phyloP scores from a whole-genome alignment of 1,140 invertebrate genomes.

The Eriocheir sinensis region DNA sequence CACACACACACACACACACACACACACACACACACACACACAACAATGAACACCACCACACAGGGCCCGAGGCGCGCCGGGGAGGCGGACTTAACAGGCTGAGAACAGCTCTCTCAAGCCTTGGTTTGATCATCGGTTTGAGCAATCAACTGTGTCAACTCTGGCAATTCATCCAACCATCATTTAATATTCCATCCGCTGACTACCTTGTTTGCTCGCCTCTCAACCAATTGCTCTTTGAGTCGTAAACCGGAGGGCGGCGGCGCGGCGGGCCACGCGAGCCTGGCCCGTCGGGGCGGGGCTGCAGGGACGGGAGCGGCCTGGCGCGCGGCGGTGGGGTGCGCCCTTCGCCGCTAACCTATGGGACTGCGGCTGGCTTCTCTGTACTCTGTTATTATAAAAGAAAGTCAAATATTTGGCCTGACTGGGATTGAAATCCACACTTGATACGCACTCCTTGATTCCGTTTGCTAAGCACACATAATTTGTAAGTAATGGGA shows the following conservation, averaged over 20 bases:
- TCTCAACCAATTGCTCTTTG: constrained; percentile 76
- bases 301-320: not conserved
- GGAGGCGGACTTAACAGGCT: constrained; percentile 67
- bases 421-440: constrained; percentile 77
- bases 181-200: constrained; percentile 78
- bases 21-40: constrained; percentile 54
- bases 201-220: constrained; percentile 76
- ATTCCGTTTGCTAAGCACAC: constrained; percentile 75
- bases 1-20: constrained; percentile 61
- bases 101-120: constrained; percentile 71
- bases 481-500: constrained; percentile 78
- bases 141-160: constrained; percentile 78
- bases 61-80: constrained; percentile 41
- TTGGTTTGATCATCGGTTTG: constrained; percentile 77
- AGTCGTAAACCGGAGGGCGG: constrained; percentile 43
- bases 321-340: not conserved
- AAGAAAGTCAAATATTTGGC: constrained; percentile 78
- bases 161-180: constrained; percentile 77
- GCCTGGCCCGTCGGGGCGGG: not conserved
- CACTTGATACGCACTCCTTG: constrained; percentile 77
- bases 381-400: constrained; percentile 77
- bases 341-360: constrained; percentile 54
- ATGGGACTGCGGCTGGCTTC: constrained; percentile 71
- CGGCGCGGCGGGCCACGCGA: not conserved
- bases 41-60: constrained; percentile 69